These are phyloP conservation scores for Cordylochernes scorpioides DNA, from an alignment of 2,888 invertebrate species.

Conservation along the genomic window DNA sequence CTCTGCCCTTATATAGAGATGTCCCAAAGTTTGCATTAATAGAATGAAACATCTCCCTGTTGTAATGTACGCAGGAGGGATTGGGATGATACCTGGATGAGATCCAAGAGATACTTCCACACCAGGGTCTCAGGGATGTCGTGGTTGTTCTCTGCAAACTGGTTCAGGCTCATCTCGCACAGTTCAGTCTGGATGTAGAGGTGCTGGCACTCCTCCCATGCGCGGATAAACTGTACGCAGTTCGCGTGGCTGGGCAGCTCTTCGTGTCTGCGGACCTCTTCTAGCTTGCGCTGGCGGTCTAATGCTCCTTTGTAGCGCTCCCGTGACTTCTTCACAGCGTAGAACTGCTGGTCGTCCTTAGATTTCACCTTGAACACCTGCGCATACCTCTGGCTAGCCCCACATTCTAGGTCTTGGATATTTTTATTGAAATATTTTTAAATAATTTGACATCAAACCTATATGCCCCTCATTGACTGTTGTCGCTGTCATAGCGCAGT, in stretches of 20 bases:
- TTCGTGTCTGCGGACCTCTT: constrained; percentile 40
- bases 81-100: constrained; percentile 27
- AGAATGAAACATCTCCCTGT: too few relatives aligned
- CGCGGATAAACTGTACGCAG: constrained; percentile 35
- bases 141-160: constrained; percentile 30
- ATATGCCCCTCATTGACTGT: too few relatives aligned
- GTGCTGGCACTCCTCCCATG: constrained; percentile 43
- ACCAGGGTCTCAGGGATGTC: constrained; percentile 33
- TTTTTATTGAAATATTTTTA: too few relatives aligned
- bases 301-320: constrained; percentile 32
- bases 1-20: too few relatives aligned
- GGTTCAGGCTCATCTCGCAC: constrained; percentile 30
- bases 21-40: too few relatives aligned
- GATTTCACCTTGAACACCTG: constrained; percentile 36
- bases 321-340: constrained; percentile 41
- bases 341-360: constrained; percentile 34
- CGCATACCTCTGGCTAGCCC: too few relatives aligned
- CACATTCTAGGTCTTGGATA: too few relatives aligned
- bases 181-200: constrained; percentile 43
- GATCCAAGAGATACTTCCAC: constrained; percentile 38
- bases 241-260: constrained; percentile 37
- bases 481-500: too few relatives aligned
- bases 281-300: constrained; percentile 30
- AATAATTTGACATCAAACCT: too few relatives aligned
- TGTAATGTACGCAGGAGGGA: too few relatives aligned